phyloP scores from a whole-genome alignment of 2,113 vertebrate genomes.

The Carassius carassius region DNA sequence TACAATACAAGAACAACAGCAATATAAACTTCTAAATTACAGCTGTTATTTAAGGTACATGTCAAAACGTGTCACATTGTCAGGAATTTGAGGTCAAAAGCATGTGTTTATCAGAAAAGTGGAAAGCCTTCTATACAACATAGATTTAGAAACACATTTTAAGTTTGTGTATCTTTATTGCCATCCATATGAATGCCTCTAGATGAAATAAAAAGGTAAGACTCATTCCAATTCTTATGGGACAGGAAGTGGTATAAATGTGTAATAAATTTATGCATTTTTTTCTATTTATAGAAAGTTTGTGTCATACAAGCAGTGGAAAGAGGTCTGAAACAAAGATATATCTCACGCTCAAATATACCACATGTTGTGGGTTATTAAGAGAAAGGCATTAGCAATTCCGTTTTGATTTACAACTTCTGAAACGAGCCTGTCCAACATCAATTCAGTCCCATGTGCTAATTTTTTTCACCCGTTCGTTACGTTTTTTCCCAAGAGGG shows the following conservation, averaged over 20 bases:
- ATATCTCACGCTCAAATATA: background rate
- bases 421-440: slow-evolving; percentile 26
- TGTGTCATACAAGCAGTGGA: background rate
- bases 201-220: background rate
- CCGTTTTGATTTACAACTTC: slow-evolving; percentile 46
- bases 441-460: slow-evolving; percentile 26
- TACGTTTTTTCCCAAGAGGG: slow-evolving; percentile 29
- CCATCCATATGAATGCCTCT: background rate
- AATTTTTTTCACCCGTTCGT: slow-evolving; percentile 39
- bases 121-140: background rate
- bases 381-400: slow-evolving; percentile 40
- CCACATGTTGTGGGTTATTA: slow-evolving; percentile 41
- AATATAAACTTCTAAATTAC: slow-evolving; percentile 7
- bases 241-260: background rate
- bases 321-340: slow-evolving; percentile 9
- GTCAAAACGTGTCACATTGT: slow-evolving; percentile 8
- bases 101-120: slow-evolving; percentile 16
- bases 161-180: background rate
- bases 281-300: background rate
- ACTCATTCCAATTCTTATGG: background rate
- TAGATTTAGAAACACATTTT: background rate
- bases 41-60: background rate
- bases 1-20: background rate
- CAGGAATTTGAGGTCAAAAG: slow-evolving; percentile 11
- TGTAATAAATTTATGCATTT: background rate